Percentiles rank a stretch among this genome's conserved stretches.
phyloP scores from a whole-genome alignment of 2,888 invertebrate genomes.

The Cheilosia urbana region DNA sequence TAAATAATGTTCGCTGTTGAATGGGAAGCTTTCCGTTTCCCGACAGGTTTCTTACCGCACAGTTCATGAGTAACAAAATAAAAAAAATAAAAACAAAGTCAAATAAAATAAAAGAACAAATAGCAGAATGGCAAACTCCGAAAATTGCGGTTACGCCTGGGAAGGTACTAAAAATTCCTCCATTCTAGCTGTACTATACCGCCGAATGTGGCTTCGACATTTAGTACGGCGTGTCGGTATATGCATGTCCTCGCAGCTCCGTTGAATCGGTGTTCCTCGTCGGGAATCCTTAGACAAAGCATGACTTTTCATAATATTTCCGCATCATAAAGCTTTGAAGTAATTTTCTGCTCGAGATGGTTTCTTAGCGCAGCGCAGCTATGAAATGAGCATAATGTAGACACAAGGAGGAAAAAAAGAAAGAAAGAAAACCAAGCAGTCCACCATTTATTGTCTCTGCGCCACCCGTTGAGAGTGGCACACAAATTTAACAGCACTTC shows the following conservation, averaged over 20 bases:
- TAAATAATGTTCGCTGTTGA: slow-evolving; percentile 73
- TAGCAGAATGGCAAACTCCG: slow-evolving; percentile 56
- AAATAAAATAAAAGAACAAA: slow-evolving; percentile 47
- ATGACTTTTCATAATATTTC: slow-evolving; percentile 77
- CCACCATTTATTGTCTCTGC: slow-evolving; percentile 67
- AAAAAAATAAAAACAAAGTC: slow-evolving; percentile 20
- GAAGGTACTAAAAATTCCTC: slow-evolving; percentile 72
- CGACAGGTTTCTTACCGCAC: slow-evolving; percentile 68
- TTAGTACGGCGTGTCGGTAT: slow-evolving; percentile 32
- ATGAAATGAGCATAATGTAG: slow-evolving; percentile 71
- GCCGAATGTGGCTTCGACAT: slow-evolving; percentile 46
- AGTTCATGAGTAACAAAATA: slow-evolving; percentile 17
- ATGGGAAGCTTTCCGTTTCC: slow-evolving; percentile 67
- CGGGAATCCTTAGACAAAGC: slow-evolving; percentile 73
- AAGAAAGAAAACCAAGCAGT: slow-evolving; percentile 29
- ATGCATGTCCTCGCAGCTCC: slow-evolving; percentile 17
- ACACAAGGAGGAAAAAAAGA: slow-evolving; percentile 33
- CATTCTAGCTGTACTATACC: slow-evolving; percentile 10
- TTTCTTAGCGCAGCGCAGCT: slow-evolving; percentile 75
- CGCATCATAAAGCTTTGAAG: slow-evolving; percentile 78
- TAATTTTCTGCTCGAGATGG: slow-evolving; percentile 77
- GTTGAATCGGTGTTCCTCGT: slow-evolving; percentile 33
- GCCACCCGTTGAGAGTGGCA: slow-evolving; percentile 54
- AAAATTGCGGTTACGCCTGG: slow-evolving; percentile 74
- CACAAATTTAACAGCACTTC: slow-evolving; percentile 35